phyloP scores from a whole-genome alignment of 2,888 invertebrate genomes.

The Acleris cristana region DNA sequence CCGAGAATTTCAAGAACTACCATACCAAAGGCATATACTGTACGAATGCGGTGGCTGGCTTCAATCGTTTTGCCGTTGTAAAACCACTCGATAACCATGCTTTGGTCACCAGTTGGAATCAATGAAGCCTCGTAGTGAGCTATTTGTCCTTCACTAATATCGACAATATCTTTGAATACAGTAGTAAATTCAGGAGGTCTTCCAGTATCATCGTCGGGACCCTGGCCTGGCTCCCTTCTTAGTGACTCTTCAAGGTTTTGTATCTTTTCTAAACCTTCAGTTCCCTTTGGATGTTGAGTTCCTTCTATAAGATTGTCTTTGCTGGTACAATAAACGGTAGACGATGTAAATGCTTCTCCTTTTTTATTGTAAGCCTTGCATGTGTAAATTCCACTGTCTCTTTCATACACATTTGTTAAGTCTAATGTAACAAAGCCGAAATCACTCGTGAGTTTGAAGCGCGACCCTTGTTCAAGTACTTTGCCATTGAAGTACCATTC shows the following conservation, averaged over 20 bases:
- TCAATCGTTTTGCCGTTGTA: constrained; percentile 95
- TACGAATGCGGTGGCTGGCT: constrained; percentile 95
- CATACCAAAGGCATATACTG: constrained; percentile 98
- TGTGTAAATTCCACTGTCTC: constrained; percentile 97
- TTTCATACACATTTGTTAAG: constrained; percentile 94
- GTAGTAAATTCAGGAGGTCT: constrained; percentile 95
- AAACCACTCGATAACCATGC: constrained; percentile 98
- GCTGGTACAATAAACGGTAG: constrained; percentile 92
- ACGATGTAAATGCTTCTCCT: constrained; percentile 96
- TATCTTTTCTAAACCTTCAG: constrained; percentile 95
- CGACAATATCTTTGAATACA: constrained; percentile 91
- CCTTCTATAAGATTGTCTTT: constrained; percentile 93
- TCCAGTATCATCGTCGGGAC: constrained; percentile 89
- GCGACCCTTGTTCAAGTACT: constrained; percentile 91
- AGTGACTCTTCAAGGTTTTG: constrained; percentile 95
- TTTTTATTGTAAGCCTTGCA: constrained; percentile 94
- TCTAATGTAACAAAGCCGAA: constrained; percentile 98
- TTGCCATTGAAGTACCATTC: constrained; percentile 98
- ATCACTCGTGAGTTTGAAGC: constrained; percentile 96
- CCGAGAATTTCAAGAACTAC: constrained; percentile 98
- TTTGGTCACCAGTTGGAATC: constrained; percentile 96
- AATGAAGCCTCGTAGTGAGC: constrained; percentile 99
- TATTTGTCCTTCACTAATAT: constrained; percentile 96
- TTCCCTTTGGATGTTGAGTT: constrained; percentile 97
- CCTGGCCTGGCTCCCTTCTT: constrained; percentile 87